Base-by-base conservation (phyloP, 2,888 invertebrate species). In the Phania funesta region DNA sequence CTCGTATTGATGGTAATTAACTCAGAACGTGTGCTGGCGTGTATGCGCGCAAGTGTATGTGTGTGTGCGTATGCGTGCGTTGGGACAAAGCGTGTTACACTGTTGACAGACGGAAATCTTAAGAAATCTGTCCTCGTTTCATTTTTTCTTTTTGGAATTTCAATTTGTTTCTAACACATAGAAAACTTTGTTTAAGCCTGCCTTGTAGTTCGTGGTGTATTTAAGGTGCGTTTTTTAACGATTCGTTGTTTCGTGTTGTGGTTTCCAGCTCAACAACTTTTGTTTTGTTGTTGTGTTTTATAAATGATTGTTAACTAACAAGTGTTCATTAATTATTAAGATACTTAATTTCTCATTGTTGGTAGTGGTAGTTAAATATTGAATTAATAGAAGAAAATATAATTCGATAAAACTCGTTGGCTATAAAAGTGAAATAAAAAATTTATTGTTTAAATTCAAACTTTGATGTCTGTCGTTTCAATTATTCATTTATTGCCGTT, bases 71-170 rank as follows among this genome's bases (percentile, higher is more conserved):
- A 6, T 38, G 35, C 32, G 20, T 13, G 13, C 22, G 1, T 26
- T 9, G 16, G 9, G 32, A 4, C 7, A 26, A 24, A 44, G 26
- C 18, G 54, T 16, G 20, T 48, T 48, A 13, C 32, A 54, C 22
- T 44, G 38, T 65, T 75, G 65, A 73, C 73, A 79, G 65, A 73
- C 79, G 79, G 73, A 79, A 79, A 79, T 79, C 79, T 79, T 79
- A 50, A 26, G 73, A 79, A 79, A 79, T 79, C 58, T 73, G 78
- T 79, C 64, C 65, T 22, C 78, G 52, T 73, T 78, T 70, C 35
- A 44, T 64, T 56, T 29, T 44, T 9, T 41, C 16, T 68, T 41
- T 29, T 20, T 71, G 41, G 16, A 68, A 38, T 56, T 73, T 67
- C 48, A 46, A 65, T 71, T 58, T 64, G 20, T 60, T 24, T 60